Evolutionary conservation across 2,888 invertebrate genomes (phyloP), one percentile per base, ranked within the genome.

Genomic region (Orthosia incerta): DNA sequence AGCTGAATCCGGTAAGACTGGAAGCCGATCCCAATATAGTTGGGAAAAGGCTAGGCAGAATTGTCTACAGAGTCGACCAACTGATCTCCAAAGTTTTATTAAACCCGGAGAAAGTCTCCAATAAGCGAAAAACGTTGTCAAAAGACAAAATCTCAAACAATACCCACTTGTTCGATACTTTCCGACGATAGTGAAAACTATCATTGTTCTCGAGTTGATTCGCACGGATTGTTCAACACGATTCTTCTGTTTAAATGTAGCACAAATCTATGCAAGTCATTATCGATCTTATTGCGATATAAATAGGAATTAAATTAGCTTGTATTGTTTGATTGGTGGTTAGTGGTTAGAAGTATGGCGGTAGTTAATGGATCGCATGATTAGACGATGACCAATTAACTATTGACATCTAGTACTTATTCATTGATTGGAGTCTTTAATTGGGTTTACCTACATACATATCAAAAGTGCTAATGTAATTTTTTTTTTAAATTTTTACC

Each of bases 141-240:
- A 71, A 62, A 45, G 65, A 46, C 67, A 56, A 50, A 74, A 72
- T 78, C 75, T 74, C 69, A 75, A 56, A 83, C 77, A 67, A 83
- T 79, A 70, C 71, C 79, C 74, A 83, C 80, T 84, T 74, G 78
- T 74, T 63, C 71, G 64, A 86, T 80, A 70, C 55, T 76, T 78
- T 77, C 74, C 70, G 63, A 78, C 85, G 89, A 89, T 87, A 88
- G 89, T 86, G 89, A 89, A 91, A 91, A 84, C 86, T 82, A 45
- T 68, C 71, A 85, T 88, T 85, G 87, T 91, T 91, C 89, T 81
- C 86, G 76, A 83, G 71, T 82, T 79, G 83, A 85, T 89, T 87
- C 89, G 87, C 83, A 74, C 71, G 83, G 67, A 78, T 63, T 70
- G 59, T 71, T 63, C 48, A 64, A 69, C 68, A 60, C 60, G 68